Evolutionary conservation across 92 coral and sea anemone genomes (phyloP).

Genomic region (Virgularia gustaviana): DNA sequence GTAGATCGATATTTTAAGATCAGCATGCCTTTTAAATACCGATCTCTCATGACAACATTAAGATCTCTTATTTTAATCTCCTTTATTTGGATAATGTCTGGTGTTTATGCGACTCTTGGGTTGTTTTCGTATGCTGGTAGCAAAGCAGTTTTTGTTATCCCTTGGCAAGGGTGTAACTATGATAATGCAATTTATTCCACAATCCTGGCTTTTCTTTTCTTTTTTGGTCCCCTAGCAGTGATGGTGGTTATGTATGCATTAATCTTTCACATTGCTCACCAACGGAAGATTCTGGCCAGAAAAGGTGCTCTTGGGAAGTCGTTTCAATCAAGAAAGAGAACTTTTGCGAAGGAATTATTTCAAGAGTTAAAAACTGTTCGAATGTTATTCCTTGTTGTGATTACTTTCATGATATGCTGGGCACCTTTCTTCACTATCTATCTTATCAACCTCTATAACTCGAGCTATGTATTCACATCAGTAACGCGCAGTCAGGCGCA

Average conservation of each 20-base stretch:
- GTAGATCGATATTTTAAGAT: slow-evolving; percentile 34
- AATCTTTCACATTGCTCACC: slow-evolving; percentile 36
- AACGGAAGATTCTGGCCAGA: slow-evolving; percentile 35
- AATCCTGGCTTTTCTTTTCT: slow-evolving; percentile 18
- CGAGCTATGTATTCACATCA: background rate
- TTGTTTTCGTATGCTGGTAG: slow-evolving; percentile 29
- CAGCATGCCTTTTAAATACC: slow-evolving; percentile 27
- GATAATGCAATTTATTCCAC: slow-evolving; percentile 29
- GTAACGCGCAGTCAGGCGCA: background rate
- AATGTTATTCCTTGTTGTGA: slow-evolving; percentile 72
- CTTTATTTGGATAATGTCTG: slow-evolving; percentile 36
- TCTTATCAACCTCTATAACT: slow-evolving; percentile 56
- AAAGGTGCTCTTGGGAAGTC: slow-evolving; percentile 35
- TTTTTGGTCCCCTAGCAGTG: slow-evolving; percentile 27
- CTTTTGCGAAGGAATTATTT: background rate
- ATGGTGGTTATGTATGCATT: slow-evolving; percentile 19
- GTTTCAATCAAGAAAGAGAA: background rate
- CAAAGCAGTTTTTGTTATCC: background rate
- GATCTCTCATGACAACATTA: slow-evolving; percentile 14
- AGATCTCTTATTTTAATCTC: slow-evolving; percentile 16
- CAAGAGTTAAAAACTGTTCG: slow-evolving; percentile 89
- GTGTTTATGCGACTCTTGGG: slow-evolving; percentile 34
- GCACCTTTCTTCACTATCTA: slow-evolving; percentile 76
- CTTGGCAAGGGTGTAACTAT: slow-evolving; percentile 29
- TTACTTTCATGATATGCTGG: slow-evolving; percentile 89